phyloP scores from a whole-genome alignment of 2,113 vertebrate genomes.

The Morphnarchus princeps region DNA sequence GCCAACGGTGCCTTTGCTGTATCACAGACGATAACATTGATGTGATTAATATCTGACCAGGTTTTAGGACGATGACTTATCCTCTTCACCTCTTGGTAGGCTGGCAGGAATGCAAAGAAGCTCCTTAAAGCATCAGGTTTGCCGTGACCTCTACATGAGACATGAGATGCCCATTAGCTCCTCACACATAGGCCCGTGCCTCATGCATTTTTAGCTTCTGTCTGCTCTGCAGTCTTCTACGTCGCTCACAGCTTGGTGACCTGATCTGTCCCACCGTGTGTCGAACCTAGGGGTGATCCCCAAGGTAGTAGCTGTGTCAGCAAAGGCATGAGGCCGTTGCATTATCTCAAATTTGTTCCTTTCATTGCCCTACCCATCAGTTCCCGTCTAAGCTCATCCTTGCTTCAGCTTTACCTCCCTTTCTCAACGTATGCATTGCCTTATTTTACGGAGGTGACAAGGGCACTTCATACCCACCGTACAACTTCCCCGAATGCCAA shows the following conservation, averaged over 20 bases:
- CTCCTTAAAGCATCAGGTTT: not conserved
- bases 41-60: not conserved
- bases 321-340: not conserved
- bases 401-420: not conserved
- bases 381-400: not conserved
- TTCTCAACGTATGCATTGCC: fast-evolving
- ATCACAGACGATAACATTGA: not conserved
- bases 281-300: not conserved
- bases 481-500: not conserved
- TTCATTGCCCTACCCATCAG: not conserved
- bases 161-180: not conserved
- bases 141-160: not conserved
- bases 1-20: not conserved
- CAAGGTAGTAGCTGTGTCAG: not conserved
- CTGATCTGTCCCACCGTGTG: not conserved
- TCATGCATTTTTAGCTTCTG: not conserved
- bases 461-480: not conserved
- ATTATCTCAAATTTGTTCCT: not conserved
- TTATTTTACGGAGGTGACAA: not conserved
- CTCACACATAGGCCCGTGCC: fast-evolving
- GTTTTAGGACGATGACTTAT: not conserved
- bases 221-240: not conserved
- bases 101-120: not conserved
- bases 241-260: fast-evolving
- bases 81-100: not conserved